Evolutionary conservation across 2,113 vertebrate species (phyloP), one percentile per base, ranked within the genome.

Genomic region (Toxotes jaculatrix): DNA sequence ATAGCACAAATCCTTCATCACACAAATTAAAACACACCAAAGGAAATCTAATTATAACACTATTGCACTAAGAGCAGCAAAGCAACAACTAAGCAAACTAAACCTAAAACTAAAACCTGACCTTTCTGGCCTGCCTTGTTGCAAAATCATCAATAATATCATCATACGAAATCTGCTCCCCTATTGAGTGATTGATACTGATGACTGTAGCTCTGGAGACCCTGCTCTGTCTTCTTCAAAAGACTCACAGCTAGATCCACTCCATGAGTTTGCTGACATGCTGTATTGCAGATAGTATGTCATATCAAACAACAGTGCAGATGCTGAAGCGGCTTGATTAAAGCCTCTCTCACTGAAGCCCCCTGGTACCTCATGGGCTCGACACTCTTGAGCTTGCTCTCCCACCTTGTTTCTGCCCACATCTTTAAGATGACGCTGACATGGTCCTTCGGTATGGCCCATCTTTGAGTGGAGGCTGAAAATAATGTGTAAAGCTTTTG

Each of bases 321-420:
- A 70, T 70, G 7, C 32, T 40, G 17, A 49, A 49, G 1, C 19
- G 13, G 31, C n/a, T 43, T 31, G 10, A 75, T 38, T 21, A 62
- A 45, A 23, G 73, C 34, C 43, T 55, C 47, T 66, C 62, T 66
- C 59, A 62, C 32, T 38, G 74, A 51, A 56, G 36, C 49, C 13
- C 38, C 34, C n/a, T 47, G 13, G 21, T 38, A 62, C 72, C 59
- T 51, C 57, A 74, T 21, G 71, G 57, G 71, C n/a, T 51, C 32
- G 6, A 51, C 19, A 1, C 70, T 73, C 17, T 61, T 74, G 56
- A 47, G 2, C 11, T 72, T 72, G 38, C n/a, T 42, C 40, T 59
- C 70, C 42, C 70, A 73, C 45, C 43, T 74, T 62, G 59, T 74
- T 74, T 74, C 72, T 34, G 72, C 7, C 57, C 60, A 64, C 73